Evolutionary conservation across 2,797 vertebrate species (phyloP).

Genomic region (Neoniphon sammara): DNA sequence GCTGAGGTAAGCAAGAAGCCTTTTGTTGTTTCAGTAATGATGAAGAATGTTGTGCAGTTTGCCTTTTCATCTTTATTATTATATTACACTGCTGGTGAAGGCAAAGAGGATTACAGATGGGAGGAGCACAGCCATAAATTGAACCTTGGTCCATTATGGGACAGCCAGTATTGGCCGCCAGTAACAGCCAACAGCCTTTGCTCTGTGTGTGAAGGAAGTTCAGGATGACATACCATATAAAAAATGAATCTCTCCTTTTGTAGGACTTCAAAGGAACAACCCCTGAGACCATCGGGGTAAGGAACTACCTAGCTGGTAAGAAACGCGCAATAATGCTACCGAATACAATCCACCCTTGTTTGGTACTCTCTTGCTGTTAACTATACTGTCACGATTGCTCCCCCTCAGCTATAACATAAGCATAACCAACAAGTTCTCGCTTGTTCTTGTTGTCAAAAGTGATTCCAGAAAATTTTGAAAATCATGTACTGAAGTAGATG

Average conservation of each 20-base stretch:
- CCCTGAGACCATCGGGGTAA: slow-evolving; percentile 89
- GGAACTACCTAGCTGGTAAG: slow-evolving; percentile 96
- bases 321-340: not conserved
- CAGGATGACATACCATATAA: not conserved
- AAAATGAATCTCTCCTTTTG: slow-evolving; percentile 43
- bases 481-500: too few relatives aligned
- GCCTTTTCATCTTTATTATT: not conserved
- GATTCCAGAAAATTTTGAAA: too few relatives aligned
- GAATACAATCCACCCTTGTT: not conserved
- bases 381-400: too few relatives aligned
- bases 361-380: too few relatives aligned
- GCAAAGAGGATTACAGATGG: not conserved
- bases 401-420: too few relatives aligned
- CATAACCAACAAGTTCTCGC: too few relatives aligned
- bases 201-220: not conserved
- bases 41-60: not conserved
- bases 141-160: not conserved
- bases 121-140: not conserved
- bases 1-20: slow-evolving; percentile 86
- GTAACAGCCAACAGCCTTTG: not conserved
- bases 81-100: not conserved
- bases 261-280: slow-evolving; percentile 90
- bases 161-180: not conserved
- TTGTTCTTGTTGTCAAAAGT: too few relatives aligned
- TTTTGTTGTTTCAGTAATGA: not conserved